Evolutionary conservation across 2,113 vertebrate species (phyloP).

Genomic region (Prionailurus viverrinus): DNA sequence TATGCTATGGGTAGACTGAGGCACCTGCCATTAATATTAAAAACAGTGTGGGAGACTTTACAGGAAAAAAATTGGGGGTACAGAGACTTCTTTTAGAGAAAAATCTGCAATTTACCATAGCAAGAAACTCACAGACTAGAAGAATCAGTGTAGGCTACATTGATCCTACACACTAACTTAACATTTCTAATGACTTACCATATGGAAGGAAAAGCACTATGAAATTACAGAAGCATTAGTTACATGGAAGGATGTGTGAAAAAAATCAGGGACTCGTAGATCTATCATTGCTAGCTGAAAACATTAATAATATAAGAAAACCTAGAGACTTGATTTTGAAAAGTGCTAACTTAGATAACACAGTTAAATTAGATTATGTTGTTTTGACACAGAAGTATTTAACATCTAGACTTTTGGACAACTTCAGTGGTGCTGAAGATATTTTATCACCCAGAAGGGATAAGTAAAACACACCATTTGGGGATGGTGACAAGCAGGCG

Average conservation of each 20-base stretch:
- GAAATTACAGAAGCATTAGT: neutral
- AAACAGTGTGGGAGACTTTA: neutral
- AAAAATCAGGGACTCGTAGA: neutral
- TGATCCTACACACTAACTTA: neutral
- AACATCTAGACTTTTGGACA: neutral
- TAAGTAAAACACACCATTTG: neutral
- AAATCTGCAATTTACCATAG: neutral
- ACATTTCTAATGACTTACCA: neutral
- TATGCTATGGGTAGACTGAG: neutral
- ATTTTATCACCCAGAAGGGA: neutral
- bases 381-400: neutral
- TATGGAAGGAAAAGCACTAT: neutral
- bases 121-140: slow-evolving; percentile 22
- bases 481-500: neutral
- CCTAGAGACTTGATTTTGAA: slow-evolving; percentile 22
- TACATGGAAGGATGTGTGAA: neutral
- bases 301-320: neutral
- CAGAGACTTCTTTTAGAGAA: slow-evolving; percentile 35
- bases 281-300: neutral
- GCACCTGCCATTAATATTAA: slow-evolving; percentile 14
- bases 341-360: neutral
- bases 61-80: neutral
- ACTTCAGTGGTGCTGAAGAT: neutral
- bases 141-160: neutral
- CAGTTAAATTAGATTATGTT: neutral